Evolutionary conservation across 2,113 vertebrate species (phyloP), one percentile per base, ranked within the genome.

Genomic region (Ivindomyrus marchei): DNA sequence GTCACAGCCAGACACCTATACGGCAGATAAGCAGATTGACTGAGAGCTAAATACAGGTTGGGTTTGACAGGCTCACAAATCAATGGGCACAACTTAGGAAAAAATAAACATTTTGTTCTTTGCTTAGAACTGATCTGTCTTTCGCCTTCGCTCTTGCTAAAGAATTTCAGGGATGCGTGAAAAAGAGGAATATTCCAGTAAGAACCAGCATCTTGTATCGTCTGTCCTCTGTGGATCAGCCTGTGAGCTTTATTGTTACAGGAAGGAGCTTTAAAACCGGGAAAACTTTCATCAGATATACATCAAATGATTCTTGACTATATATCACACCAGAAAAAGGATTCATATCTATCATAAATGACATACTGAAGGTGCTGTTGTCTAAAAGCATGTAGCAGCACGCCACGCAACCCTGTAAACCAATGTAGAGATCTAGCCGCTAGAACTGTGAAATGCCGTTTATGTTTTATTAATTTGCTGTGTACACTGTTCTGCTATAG

Each of bases 381-480:
- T 58, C 52, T 84, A 88, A 88, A 90, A 93, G 93, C 93, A 94
- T 93, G 92, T 91, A 90, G 31, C 89, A 85, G 39, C 89, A 56
- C 88, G 85, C n/a, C 42, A 11, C 80, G 56, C 88, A 90, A 11
- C 17, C 42, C 47, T 88, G 53, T 49, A 90, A 74, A 46, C 15
- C 50, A 21, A 19, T 3, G 36, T 80, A 80, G 74, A 42, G 36
- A 42, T 80, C 74, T 80, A 49, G 39, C 70, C 47, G 6, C 92
- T 56, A 80, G 90, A 89, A 46, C 90, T 89, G 70, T 89, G 85
- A 92, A 91, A 91, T 92, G 91, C 90, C 53, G n/a, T 56, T 87
- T 83, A 87, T 85, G 15, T 92, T 91, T 91, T 90, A 90, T 94
- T 90, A 91, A 90, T 92, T n/a, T 89, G 6, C 46, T 70, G 89